Base-by-base conservation (phyloP, 1,140 invertebrate species). In the Zaprionus africanus region DNA sequence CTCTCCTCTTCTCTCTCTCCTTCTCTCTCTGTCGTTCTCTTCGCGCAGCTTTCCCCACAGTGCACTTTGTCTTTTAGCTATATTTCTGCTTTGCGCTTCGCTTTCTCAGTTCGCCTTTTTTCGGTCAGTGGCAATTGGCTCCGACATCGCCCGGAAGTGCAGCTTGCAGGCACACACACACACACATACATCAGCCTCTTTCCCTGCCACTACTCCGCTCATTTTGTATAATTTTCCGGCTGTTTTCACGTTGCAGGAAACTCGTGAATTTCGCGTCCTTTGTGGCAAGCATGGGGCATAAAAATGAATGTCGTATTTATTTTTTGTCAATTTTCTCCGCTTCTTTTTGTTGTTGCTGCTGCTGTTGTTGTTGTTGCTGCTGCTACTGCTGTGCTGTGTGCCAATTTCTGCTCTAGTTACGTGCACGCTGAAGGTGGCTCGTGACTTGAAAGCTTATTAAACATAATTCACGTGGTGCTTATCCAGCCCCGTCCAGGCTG, bases 91-190 rank as follows among this genome's bases (percentile, higher is more conserved):
- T 26, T 66, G 31, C 31, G 31, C 31, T 71, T 62, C 78, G 66
- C 67, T 76, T 81, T 79, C 63, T 82, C 76, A 57, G 79, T 36
- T 38, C 26, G 43, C 5, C n/a, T 73, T 86, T 86, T 87, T 87
- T 86, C 82, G 82, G 82, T 86, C 83, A 86, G 82, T 79, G 82
- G 82, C 83, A 86, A 86, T 86, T 86, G 83, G 82, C 83, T 77
- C 60, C 62, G 60, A 71, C 58, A 58, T 31, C 78, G 78, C 28
- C 36, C 75, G 71, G 71, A 78, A 85, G 74, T 59, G 60, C 53
- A 66, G 61, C 63, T 66, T 66, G 60, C 63, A 59, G 22, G 41
- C 58, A 34, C 41, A 54, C 38, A 46, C 41, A 61, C 58, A 38
- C 34, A 61, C 34, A 41, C 24, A 34, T 28, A 51, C 19, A 58